Base-by-base conservation (phyloP, 2,113 vertebrate species). In the Chiloscyllium plagiosum region DNA sequence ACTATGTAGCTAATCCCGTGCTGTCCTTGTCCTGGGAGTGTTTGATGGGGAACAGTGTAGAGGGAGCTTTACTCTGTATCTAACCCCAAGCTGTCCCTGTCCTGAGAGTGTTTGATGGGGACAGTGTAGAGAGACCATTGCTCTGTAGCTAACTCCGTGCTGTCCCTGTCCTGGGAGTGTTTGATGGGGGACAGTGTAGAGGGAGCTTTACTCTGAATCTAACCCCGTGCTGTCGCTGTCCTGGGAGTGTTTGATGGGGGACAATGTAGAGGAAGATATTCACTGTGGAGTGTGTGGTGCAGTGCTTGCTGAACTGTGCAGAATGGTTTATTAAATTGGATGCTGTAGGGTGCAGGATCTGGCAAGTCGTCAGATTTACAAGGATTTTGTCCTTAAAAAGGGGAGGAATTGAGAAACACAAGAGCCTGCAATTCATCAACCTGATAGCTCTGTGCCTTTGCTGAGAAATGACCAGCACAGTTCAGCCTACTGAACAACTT, bases 371-470 rank as follows among this genome's bases (percentile, higher is more conserved):
- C 87, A 90, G 87, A 33, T 52, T 22, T 69, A 42, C 37, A 10
- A 26, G 92, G 65, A 5, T 90, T 56, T 69, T 10, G 69, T 94
- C 61, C 92, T 94, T 94, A 37, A 94, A 94, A 94, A 68, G 92
- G 92, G 92, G 92, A 24, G 37, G 92, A 94, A 68, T 94, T 94
- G 92, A 47, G 61, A 47, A 37, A 22, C 56, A 42, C 90, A 22
- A 37, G 90, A 94, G 19, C 22, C 65, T 94, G 92, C 19, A 69
- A 69, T 68, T 24, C 6, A 69, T 94, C 92, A 42, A 24, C 22
- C 17, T 94, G 92, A 94, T 24, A 93, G 89, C 26, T 87, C 56
- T 93, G 89, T 19, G 89, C 26, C 47, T n/a, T 13, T 7, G 5
- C 90, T n/a, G 50, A 56, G 50, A 89, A 26, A 29, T 61, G 52